Base-by-base conservation (phyloP, 2,888 invertebrate genomes). In the Apoderus coryli region DNA sequence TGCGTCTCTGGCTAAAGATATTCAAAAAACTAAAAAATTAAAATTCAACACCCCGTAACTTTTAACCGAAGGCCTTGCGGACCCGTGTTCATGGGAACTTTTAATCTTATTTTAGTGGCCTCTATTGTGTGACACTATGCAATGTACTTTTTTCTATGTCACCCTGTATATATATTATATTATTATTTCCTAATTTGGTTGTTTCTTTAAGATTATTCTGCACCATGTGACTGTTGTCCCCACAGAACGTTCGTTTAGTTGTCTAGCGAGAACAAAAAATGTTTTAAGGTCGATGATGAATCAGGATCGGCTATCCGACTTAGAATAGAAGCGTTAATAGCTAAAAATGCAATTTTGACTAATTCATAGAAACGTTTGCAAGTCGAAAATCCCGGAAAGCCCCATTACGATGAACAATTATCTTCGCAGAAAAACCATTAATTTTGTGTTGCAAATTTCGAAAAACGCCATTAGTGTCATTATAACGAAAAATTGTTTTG, bases 161-260 rank as follows among this genome's bases (percentile, higher is more conserved):
- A n/a, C n/a, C n/a, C n/a, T n/a, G n/a, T n/a, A n/a, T n/a, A n/a
- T n/a, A n/a, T n/a, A n/a, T n/a, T n/a, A n/a, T n/a, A n/a, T n/a
- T n/a, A 3, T 22, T 27, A 4, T 32, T 32, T 14, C 22, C 32
- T 14, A 32, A 32, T 27, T 12, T 32, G 13, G 23, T 32, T 10
- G 15, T 32, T 27, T 4, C 32, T 32, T 27, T 32, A 19, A 32
- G 32, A 22, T n/a, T 32, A 22, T 27, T 27, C 14, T 32, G 27
- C 27, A 32, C 32, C 14, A 32, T 13, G 32, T 32, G 14, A 32
- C 26, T 27, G 31, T 27, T 16, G 27, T 26, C 14, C 27, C 26
- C 14, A 27, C 22, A 22, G 27, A 27, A 19, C 32, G 27, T 7
- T 32, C 22, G 7, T 32, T 32, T 27, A 32, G 27, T 27, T 10